phyloP scores from a whole-genome alignment of 2,113 vertebrate species.

The Oryctolagus cuniculus region mOryCun1.1 NC_091453.1:63638001-63638500 shows the following conservation, averaged over 20 bases:
- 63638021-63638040: slow-evolving; percentile 74
- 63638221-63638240: slow-evolving; percentile 20
- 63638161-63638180: slow-evolving; percentile 62
- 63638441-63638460: background rate
- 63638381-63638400: background rate
- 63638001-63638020: slow-evolving; percentile 52
- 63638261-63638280: slow-evolving; percentile 59
- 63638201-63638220: slow-evolving; percentile 59
- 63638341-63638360: slow-evolving; percentile 31
- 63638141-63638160: slow-evolving; percentile 77
- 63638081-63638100: slow-evolving; percentile 82
- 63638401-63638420: slow-evolving; percentile 1
- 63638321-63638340: slow-evolving; percentile 62
- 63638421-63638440: background rate
- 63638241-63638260: slow-evolving; percentile 56
- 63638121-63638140: slow-evolving; percentile 81
- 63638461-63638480: background rate
- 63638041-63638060: slow-evolving; percentile 71
- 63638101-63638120: slow-evolving; percentile 77
- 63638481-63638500: background rate
- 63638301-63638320: slow-evolving; percentile 52
- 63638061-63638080: slow-evolving; percentile 72
- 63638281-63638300: slow-evolving; percentile 56
- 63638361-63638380: slow-evolving; percentile 28
- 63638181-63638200: slow-evolving; percentile 73